Conservation (phyloP, 92 coral and sea anemone genomes). For the Porites cylindrica region DNA sequence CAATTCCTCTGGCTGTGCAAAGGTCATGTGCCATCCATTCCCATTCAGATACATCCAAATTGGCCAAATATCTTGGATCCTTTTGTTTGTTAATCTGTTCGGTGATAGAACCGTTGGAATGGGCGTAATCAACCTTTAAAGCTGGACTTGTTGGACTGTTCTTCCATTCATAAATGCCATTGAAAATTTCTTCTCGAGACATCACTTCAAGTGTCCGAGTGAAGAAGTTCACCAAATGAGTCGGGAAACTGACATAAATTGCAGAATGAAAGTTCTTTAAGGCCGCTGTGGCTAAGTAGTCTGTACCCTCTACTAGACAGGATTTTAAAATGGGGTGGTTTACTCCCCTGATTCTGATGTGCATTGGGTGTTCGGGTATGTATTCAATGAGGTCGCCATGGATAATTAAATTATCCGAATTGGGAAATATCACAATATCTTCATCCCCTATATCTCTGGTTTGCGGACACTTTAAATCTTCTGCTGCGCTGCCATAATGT, state of each 20-base stretch:
- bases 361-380: conserved; percentile 18
- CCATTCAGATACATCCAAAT: neutral
- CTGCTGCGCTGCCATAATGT: conserved; percentile 67
- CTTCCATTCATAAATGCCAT: neutral
- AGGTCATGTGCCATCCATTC: neutral
- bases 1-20: neutral
- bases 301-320: conserved; percentile 54
- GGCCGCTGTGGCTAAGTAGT: conserved; percentile 58
- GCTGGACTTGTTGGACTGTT: conserved; percentile 14
- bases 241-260: conserved; percentile 33
- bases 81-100: neutral
- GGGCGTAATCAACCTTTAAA: neutral
- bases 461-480: conserved; percentile 55
- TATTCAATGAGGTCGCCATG: conserved; percentile 50
- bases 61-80: neutral
- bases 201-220: neutral
- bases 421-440: conserved; percentile 68
- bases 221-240: neutral
- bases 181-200: neutral
- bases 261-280: conserved; percentile 61
- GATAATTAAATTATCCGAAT: conserved; percentile 49
- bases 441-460: conserved; percentile 68
- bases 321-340: conserved; percentile 60
- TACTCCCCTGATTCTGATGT: conserved; percentile 66
- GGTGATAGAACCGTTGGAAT: neutral